phyloP scores from a whole-genome alignment of 1,140 invertebrate genomes.

The Aricia agestis region DNA sequence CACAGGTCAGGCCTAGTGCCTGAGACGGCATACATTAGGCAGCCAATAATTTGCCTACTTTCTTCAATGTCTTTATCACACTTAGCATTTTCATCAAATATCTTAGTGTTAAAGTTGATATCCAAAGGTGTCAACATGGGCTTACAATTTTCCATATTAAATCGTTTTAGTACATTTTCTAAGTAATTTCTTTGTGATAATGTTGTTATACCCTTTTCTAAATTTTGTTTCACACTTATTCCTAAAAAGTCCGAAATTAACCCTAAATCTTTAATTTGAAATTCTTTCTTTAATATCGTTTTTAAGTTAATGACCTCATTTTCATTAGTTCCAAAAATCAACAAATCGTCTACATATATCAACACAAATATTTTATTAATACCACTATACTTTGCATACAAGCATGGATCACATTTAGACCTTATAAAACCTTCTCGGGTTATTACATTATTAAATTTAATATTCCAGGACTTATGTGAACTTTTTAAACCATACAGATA shows the following conservation, averaged over 20 bases:
- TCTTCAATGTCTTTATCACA: slow-evolving; percentile 30
- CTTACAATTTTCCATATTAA: slow-evolving; percentile 53
- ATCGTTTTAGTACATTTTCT: slow-evolving; percentile 45
- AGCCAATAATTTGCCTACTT: slow-evolving; percentile 37
- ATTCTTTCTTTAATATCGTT: slow-evolving; percentile 42
- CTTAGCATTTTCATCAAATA: slow-evolving; percentile 27
- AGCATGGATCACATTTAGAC: slow-evolving; percentile 38
- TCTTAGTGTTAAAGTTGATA: slow-evolving; percentile 34
- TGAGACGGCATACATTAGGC: slow-evolving; percentile 39
- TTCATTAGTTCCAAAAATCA: slow-evolving; percentile 38
- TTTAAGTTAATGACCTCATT: slow-evolving; percentile 36
- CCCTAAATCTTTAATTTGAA: slow-evolving; percentile 57
- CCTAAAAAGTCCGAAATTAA: slow-evolving; percentile 42
- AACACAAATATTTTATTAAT: slow-evolving; percentile 36
- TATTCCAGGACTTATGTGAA: slow-evolving; percentile 40
- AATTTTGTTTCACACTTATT: slow-evolving; percentile 47
- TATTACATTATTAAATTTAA: slow-evolving; percentile 39
- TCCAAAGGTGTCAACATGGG: slow-evolving; percentile 46
- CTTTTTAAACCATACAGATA: slow-evolving; percentile 40
- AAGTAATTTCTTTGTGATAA: slow-evolving; percentile 51
- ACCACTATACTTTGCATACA: slow-evolving; percentile 33
- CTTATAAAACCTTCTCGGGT: slow-evolving; percentile 34
- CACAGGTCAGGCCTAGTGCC: slow-evolving; percentile 43
- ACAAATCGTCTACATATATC: slow-evolving; percentile 56
- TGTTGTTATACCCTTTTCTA: slow-evolving; percentile 31